Percentiles rank a stretch among this genome's conserved stretches.
phyloP scores from a whole-genome alignment of 2,113 vertebrate species.

The Cheirogaleus medius region DNA sequence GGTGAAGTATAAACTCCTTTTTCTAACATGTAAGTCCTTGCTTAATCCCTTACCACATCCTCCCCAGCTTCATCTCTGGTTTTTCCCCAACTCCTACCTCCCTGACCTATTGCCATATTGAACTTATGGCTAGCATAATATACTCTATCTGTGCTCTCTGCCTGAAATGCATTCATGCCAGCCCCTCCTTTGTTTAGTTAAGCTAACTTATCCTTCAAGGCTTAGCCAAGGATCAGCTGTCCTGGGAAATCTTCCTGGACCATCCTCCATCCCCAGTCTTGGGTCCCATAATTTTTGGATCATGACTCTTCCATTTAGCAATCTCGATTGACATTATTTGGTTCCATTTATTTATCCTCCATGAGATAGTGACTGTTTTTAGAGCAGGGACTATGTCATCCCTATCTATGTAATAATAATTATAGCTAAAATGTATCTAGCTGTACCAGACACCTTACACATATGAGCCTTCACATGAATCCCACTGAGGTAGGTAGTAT shows the following conservation, averaged over 20 bases:
- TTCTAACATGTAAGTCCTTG: background rate
- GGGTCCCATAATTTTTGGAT: background rate
- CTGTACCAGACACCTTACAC: background rate
- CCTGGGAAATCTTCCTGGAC: background rate
- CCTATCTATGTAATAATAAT: background rate
- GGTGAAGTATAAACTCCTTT: background rate
- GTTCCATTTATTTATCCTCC: background rate
- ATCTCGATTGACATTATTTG: background rate
- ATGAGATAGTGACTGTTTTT: constrained; percentile 10
- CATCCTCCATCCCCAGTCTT: background rate
- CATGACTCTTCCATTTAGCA: background rate
- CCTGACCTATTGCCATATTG: background rate
- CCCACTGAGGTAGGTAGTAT: background rate
- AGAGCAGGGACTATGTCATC: background rate
- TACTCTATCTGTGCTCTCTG: background rate
- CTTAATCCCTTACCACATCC: background rate
- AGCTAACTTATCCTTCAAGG: background rate
- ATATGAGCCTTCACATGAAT: background rate
- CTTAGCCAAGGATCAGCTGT: background rate
- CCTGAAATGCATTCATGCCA: background rate
- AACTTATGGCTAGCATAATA: background rate
- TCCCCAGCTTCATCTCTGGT: background rate
- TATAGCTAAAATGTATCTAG: constrained; percentile 13
- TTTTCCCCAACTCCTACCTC: background rate
- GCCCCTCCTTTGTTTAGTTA: background rate